Conservation (phyloP, 2,888 invertebrate genomes). For the Cryptocheilus praepositus region DNA sequence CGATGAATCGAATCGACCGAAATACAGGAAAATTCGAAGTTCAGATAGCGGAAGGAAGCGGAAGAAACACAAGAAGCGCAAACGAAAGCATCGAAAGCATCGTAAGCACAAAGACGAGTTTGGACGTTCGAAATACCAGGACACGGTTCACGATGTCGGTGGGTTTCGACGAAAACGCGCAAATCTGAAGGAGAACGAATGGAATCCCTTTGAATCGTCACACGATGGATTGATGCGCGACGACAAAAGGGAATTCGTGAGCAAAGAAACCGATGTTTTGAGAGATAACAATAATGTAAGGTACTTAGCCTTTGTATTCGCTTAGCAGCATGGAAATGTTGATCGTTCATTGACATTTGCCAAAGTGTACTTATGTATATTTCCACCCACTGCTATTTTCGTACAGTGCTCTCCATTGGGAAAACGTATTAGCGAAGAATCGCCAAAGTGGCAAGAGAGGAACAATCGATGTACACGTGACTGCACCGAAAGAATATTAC, state of each 20-base stretch:
- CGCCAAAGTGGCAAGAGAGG: neutral
- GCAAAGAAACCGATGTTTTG: too few species aligned
- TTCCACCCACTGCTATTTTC: too few species aligned
- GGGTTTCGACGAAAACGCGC: neutral
- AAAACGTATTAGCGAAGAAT: neutral
- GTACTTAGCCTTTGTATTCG: too few species aligned
- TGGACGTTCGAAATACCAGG: neutral
- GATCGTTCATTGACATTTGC: too few species aligned
- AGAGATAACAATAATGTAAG: too few species aligned
- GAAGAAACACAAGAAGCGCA: neutral
- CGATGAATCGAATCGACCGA: neutral
- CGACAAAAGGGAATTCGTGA: too few species aligned
- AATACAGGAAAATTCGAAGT: constrained; percentile 6
- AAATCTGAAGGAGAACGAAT: neutral
- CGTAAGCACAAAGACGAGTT: constrained; percentile 1
- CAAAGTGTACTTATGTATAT: too few species aligned
- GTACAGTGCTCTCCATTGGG: too few species aligned
- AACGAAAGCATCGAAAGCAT: constrained; percentile 2
- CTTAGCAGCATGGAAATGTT: too few species aligned
- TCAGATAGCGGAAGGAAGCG: neutral
- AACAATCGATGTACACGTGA: neutral
- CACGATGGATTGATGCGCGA: neutral
- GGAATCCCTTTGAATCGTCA: constrained; percentile 6
- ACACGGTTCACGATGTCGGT: neutral
- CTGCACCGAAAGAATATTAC: constrained; percentile 15